Percentiles rank a stretch among this genome's conserved stretches.
Evolutionary conservation across 1,140 invertebrate genomes (phyloP).

Genomic region (Euborellia annulipes): DNA sequence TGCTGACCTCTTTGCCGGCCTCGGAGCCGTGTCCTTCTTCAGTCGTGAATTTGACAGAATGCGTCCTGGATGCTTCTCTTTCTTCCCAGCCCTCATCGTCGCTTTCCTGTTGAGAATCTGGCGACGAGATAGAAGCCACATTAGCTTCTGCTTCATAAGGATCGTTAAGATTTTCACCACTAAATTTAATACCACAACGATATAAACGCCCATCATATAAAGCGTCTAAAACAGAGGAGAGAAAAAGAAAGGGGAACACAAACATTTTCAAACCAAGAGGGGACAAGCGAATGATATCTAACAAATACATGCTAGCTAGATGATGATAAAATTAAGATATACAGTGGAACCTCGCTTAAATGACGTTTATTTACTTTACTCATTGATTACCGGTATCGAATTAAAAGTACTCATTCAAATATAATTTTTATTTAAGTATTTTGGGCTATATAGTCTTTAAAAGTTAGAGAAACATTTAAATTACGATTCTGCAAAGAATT

Average conservation of each 20-base stretch:
- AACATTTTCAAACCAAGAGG: constrained; percentile 9
- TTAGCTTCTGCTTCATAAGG: constrained; percentile 15
- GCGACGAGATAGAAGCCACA: constrained; percentile 15
- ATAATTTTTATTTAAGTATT: too few species aligned
- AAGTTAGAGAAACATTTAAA: too few species aligned
- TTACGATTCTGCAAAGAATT: too few species aligned
- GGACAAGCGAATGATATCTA: too few species aligned
- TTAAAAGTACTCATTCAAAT: too few species aligned
- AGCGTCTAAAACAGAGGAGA: constrained; percentile 14
- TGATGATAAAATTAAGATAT: too few species aligned
- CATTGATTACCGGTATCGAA: too few species aligned
- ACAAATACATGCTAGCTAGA: too few species aligned
- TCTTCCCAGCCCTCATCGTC: constrained; percentile 59
- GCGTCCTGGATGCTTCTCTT: constrained; percentile 59
- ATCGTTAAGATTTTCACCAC: constrained; percentile 13
- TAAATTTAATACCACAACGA: constrained; percentile 24
- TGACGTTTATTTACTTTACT: too few species aligned
- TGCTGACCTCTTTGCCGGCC: constrained; percentile 52
- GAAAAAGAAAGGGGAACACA: constrained; percentile 11
- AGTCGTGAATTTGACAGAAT: constrained; percentile 81
- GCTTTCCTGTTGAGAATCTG: constrained; percentile 9
- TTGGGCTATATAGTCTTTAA: too few species aligned
- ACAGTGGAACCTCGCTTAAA: too few species aligned
- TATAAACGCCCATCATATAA: constrained; percentile 27
- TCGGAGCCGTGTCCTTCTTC: constrained; percentile 41